A percentile compares a stretch with the other conserved stretches of the same genome.
Evolutionary conservation across 2,797 vertebrate genomes (phyloP).

Genomic region (Acipenser ruthenus): DNA sequence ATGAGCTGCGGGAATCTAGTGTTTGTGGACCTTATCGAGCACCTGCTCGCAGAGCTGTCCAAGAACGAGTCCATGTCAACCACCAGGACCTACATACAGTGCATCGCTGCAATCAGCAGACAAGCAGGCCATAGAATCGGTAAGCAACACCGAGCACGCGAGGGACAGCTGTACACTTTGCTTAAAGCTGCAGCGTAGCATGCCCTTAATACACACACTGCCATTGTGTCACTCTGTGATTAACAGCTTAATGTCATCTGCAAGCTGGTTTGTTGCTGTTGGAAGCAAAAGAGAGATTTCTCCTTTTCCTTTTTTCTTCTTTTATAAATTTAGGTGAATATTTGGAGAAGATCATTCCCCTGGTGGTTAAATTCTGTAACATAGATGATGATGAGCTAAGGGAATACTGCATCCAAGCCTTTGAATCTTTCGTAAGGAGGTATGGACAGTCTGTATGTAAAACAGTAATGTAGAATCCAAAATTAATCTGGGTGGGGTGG

Average conservation of each 20-base stretch:
- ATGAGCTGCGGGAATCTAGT: conserved; percentile 98
- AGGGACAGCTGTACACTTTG: not conserved
- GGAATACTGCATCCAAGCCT: conserved; percentile 98
- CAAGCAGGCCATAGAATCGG: conserved; percentile 97
- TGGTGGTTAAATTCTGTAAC: conserved; percentile 98
- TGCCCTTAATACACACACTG: conserved; percentile 10
- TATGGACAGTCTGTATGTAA: conserved; percentile 32
- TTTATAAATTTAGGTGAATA: conserved; percentile 71
- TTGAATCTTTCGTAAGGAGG: conserved; percentile 97
- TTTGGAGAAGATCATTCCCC: conserved; percentile 91
- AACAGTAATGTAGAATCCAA: not conserved
- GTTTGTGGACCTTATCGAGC: conserved; percentile 96
- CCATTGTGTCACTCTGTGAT: conserved; percentile 4
- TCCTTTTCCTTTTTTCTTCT: not conserved
- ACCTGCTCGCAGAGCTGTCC: conserved; percentile 89
- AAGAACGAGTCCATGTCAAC: conserved; percentile 98
- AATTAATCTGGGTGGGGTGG: too few species aligned
- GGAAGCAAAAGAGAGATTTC: not conserved
- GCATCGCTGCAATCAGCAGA: conserved; percentile 96
- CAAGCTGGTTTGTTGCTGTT: not conserved
- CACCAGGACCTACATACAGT: conserved; percentile 97
- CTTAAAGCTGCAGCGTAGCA: not conserved
- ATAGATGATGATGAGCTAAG: conserved; percentile 93
- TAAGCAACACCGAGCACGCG: conserved; percentile 46
- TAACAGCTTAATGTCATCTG: conserved; percentile 15